Base-by-base conservation (phyloP, 2,888 invertebrate genomes). In the Xestoiulus laeticollis region DNA sequence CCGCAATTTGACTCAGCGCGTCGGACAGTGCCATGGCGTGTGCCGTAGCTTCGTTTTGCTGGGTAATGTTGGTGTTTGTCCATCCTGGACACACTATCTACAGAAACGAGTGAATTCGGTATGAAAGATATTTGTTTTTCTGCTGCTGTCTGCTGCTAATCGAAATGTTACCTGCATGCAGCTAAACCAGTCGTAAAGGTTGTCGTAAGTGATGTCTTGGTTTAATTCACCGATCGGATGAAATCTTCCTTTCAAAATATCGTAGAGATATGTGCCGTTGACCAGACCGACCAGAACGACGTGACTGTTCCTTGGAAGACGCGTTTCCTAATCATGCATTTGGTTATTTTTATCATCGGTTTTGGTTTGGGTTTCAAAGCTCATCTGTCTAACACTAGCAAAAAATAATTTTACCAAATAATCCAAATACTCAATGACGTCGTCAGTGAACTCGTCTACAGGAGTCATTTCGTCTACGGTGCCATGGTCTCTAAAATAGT, bases 161-260 rank as follows among this genome's bases (percentile, higher is more conserved):
- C 12, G 32, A n/a, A n/a, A 1, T 22, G 14, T 87, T 87, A 87
- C 87, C 90, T 93, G 91, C 91, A 93, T 91, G 89, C 93, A 93
- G 88, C 92, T 92, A 88, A 93, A 92, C 91, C 92, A 93, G 26
- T 92, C 91, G 89, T 93, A 93, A 87, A 93, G 89, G 87, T 92
- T 91, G 59, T 91, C 90, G 89, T 93, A 93, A n/a, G 91, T 92
- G 87, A 93, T 91, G 89, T 93, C 92, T 85, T 91, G 90, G 87
- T 92, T 91, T 26, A 92, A 89, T 85, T 91, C 90, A 88, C 92
- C 92, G 82, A 93, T 90, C 0, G 93, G 93, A 90, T 93, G 93
- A 8, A 92, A 89, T 85, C 92, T 90, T 48, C 92, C 90, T 4
- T 91, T 90, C 90, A 93, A 91, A 19, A 91, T 91, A 43, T 92